Evolutionary conservation across 92 coral and sea anemone genomes (phyloP).

Genomic region (Ricordea florida): DNA sequence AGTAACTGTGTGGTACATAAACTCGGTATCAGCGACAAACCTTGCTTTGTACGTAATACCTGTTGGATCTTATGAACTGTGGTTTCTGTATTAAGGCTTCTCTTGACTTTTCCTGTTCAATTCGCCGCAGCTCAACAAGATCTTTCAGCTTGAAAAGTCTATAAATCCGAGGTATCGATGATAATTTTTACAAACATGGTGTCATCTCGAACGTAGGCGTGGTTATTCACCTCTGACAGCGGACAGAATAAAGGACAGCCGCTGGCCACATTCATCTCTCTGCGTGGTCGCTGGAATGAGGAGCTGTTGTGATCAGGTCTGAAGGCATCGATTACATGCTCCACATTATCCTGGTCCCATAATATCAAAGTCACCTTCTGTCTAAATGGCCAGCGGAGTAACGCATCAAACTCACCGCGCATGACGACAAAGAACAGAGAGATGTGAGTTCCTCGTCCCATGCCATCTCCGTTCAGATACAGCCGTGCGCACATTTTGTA

Average conservation of each 20-base stretch:
- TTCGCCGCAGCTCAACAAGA: no score
- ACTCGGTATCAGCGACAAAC: no score
- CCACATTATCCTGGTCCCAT: slow-evolving; percentile 77
- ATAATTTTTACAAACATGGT: slow-evolving; percentile 72
- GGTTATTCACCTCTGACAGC: slow-evolving; percentile 66
- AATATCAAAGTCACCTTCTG: slow-evolving; percentile 77
- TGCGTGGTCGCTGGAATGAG: slow-evolving; percentile 80
- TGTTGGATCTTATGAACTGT: no score
- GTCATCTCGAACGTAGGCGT: slow-evolving; percentile 78
- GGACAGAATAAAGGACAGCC: slow-evolving; percentile 86
- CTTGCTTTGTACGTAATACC: no score
- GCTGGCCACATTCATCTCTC: slow-evolving; percentile 84
- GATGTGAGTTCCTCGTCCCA: slow-evolving; percentile 55
- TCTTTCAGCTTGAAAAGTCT: no score
- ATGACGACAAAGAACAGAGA: slow-evolving; percentile 64
- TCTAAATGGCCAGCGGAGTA: slow-evolving; percentile 89
- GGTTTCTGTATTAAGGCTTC: no score
- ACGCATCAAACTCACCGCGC: slow-evolving; percentile 75
- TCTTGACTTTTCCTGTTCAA: no score
- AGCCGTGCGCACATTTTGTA: slow-evolving; percentile 73
- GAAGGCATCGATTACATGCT: slow-evolving; percentile 89
- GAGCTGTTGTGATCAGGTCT: slow-evolving; percentile 92
- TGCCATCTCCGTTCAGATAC: slow-evolving; percentile 67
- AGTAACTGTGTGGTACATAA: no score
- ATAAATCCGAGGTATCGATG: slow-evolving; percentile 59